A percentile compares a stretch with the other conserved stretches of the same genome.
phyloP scores from a whole-genome alignment of 2,113 vertebrate genomes.

The Psammodynastes pulverulentus region DNA sequence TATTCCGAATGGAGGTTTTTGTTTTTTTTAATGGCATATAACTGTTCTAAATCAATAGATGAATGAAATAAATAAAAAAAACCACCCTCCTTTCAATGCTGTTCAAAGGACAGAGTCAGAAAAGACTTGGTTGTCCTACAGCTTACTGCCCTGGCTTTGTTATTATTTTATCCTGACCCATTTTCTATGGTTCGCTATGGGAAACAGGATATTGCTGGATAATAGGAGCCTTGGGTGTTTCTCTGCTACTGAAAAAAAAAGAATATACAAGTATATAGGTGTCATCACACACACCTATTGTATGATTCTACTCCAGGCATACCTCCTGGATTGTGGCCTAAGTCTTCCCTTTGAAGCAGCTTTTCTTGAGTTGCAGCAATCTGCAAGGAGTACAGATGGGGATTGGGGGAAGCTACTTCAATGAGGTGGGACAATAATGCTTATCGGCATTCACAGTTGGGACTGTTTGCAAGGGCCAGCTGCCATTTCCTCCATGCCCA shows the following conservation, averaged over 20 bases:
- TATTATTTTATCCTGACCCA: background rate
- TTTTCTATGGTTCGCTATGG: background rate
- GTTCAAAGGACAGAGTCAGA: background rate
- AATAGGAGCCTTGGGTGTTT: background rate
- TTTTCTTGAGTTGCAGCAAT: background rate
- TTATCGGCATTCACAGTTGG: background rate
- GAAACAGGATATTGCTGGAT: background rate
- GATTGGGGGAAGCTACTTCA: background rate
- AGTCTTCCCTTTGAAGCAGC: background rate
- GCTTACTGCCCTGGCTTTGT: background rate
- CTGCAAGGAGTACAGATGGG: background rate
- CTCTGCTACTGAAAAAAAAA: background rate
- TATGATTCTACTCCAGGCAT: background rate
- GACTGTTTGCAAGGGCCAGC: background rate
- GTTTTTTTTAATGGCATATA: background rate
- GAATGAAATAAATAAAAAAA: background rate
- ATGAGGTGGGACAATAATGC: background rate
- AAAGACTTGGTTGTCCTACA: background rate
- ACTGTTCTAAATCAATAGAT: background rate
- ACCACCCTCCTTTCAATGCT: background rate
- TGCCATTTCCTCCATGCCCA: background rate
- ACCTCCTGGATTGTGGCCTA: background rate
- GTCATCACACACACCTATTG: background rate
- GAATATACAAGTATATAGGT: background rate
- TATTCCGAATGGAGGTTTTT: background rate